Evolutionary conservation across 2,888 invertebrate species (phyloP).

Genomic region (Drosophila colorata): DNA sequence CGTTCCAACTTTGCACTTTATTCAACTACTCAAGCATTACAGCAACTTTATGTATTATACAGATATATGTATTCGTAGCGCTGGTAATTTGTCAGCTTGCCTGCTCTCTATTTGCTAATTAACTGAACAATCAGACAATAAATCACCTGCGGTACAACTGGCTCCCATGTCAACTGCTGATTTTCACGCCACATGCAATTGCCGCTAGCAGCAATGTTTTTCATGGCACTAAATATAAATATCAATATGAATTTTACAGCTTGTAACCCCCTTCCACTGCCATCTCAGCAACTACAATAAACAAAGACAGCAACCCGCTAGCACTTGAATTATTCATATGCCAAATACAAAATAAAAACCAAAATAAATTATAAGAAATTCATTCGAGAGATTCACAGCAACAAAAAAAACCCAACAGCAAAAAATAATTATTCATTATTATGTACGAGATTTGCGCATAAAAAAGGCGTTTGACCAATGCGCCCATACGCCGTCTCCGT

Average conservation of each 20-base stretch:
- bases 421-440: slow-evolving; percentile 75
- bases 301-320: slow-evolving; percentile 30
- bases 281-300: slow-evolving; percentile 8
- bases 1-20: too few relatives aligned
- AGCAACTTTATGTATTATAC: slow-evolving; percentile 11
- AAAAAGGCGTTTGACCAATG: slow-evolving; percentile 48
- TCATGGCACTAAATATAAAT: slow-evolving; percentile 57
- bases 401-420: slow-evolving; percentile 21
- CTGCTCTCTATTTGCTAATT: slow-evolving; percentile 69
- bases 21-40: slow-evolving; percentile 12
- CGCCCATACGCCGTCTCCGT: slow-evolving; percentile 28
- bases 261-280: slow-evolving; percentile 12
- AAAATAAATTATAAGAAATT: slow-evolving; percentile 77
- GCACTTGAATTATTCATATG: slow-evolving; percentile 74
- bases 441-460: slow-evolving; percentile 68
- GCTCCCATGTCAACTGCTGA: slow-evolving; percentile 65
- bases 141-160: slow-evolving; percentile 50
- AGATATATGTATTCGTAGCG: slow-evolving; percentile 1
- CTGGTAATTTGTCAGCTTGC: slow-evolving; percentile 50
- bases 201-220: slow-evolving; percentile 19
- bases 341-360: slow-evolving; percentile 70
- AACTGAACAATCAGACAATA: slow-evolving; percentile 71
- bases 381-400: slow-evolving; percentile 35
- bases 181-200: slow-evolving; percentile 56
- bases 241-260: slow-evolving; percentile 68